Base-by-base conservation (phyloP, 2,888 invertebrate species). In the Drosophila ustulata region DNA sequence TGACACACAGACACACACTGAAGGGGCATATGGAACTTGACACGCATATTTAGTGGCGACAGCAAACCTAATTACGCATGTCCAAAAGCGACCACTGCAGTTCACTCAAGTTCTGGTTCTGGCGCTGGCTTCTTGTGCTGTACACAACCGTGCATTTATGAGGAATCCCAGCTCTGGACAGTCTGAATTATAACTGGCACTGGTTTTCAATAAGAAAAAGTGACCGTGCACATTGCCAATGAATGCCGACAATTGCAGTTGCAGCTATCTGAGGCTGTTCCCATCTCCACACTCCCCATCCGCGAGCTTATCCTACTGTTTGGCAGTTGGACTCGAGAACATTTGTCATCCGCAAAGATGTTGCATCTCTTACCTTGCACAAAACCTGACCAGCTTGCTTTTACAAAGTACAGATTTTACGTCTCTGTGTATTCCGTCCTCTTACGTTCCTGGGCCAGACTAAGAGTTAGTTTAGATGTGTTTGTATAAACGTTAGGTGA, bases 1-100 rank as follows among this genome's bases (percentile, higher is more conserved):
- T 8, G 41, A 34, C 46, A 49, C 9, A 18, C 26, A 26, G 34
- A 23, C 37, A 13, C 43, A 56, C 47, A 52, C 37, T 46, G 50
- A 65, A 39, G 30, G 61, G 57, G 51, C 73, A 67, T 58, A 63
- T 70, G 62, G 64, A 86, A 80, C 89, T 86, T 78, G 88, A 86
- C 84, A 85, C 87, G 89, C 87, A 85, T 85, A 87, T 85, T 87
- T 85, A 83, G 87, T 81, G 84, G 72, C 79, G 77, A 75, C 87
- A 79, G 73, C 84, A 83, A 88, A 88, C 87, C 87, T 88, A 85
- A 85, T 88, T 85, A 88, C 87, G 79, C 81, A 86, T 87, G 87
- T 82, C 76, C 76, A 75, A 73, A 71, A 69, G 78, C 78, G 58
- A 67, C 71, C 64, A 52, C 59, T 75, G 77, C 73, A 69, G 67